Evolutionary conservation across 2,113 vertebrate species (phyloP).

Genomic region (Ploceus nigricollis): DNA sequence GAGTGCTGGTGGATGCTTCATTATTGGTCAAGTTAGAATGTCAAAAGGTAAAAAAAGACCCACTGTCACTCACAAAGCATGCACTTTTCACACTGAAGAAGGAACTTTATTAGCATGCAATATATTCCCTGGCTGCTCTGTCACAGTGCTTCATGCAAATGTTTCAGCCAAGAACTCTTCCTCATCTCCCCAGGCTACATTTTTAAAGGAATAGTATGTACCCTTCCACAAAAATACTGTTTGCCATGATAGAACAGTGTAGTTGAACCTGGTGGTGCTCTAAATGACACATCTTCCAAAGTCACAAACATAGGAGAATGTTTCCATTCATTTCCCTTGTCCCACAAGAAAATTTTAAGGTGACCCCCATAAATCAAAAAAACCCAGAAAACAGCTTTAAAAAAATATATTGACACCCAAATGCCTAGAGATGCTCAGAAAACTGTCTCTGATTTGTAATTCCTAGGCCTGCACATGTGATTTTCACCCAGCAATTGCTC

Average conservation of each 20-base stretch:
- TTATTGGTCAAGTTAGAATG: conserved; percentile 11
- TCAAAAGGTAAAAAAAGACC: conserved; percentile 22
- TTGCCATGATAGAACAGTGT: not conserved
- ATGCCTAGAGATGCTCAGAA: not conserved
- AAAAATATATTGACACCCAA: not conserved
- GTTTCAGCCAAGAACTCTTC: not conserved
- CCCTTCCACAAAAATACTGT: not conserved
- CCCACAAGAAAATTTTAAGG: not conserved
- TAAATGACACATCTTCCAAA: not conserved
- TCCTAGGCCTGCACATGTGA: not conserved
- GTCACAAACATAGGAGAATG: not conserved
- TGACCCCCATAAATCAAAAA: not conserved
- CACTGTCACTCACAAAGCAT: conserved; percentile 7
- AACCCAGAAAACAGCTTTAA: not conserved
- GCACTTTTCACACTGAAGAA: not conserved
- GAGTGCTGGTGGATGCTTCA: not conserved
- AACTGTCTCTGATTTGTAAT: not conserved
- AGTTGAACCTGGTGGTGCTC: not conserved
- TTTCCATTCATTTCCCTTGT: not conserved
- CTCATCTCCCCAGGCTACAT: not conserved
- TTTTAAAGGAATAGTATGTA: not conserved
- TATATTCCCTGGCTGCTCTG: not conserved
- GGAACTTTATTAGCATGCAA: conserved; percentile 17
- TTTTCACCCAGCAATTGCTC: not conserved
- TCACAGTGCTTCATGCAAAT: not conserved